Base-by-base conservation (phyloP, 1,140 invertebrate species). In the Drosophila varians region DNA sequence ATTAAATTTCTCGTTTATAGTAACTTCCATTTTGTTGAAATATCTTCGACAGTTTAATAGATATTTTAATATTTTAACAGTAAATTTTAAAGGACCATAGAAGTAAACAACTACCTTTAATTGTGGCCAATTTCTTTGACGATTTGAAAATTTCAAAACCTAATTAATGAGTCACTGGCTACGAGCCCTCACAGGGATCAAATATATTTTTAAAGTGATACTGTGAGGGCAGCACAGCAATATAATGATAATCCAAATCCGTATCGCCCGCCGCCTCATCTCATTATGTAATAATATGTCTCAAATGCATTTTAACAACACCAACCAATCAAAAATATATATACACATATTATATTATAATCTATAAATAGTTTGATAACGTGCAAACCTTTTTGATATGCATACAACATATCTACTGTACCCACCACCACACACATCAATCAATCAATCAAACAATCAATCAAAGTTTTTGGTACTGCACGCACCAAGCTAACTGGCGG, bases 271-370 rank as follows among this genome's bases (percentile, higher is more conserved):
- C 64, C 83, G 82, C 83, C 82, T 87, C 82, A 87, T 87, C 77
- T 87, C 82, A 87, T 87, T 79, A 87, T 77, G 83, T 87, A 87
- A 77, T 87, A 86, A 82, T 87, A 80, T 86, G 76, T 87, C 80
- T 77, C 77, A 65, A 71, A 77, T 73, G 82, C 82, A 87, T 88
- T 73, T 77, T 87, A 87, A 87, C 82, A 71, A 77, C 64, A 54
- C 64, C 52, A 68, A 75, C 36, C 49, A 38, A 38, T n/a, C 36
- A 38, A 38, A 38, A 38, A 65, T 69, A 57, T 53, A 68, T 40
- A 51, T 16, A 56, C 36, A 68, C 26, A 73, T 57, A 61, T 73
- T 66, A 55, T 73, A 68, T 68, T 73, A 14, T 38, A 56, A 76
- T 65, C 55, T 48, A 75, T 56, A 60, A 36, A 74, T 74, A 74